Conservation (phyloP, 2,113 vertebrate genomes). For the Pangasianodon hypophthalmus region DNA sequence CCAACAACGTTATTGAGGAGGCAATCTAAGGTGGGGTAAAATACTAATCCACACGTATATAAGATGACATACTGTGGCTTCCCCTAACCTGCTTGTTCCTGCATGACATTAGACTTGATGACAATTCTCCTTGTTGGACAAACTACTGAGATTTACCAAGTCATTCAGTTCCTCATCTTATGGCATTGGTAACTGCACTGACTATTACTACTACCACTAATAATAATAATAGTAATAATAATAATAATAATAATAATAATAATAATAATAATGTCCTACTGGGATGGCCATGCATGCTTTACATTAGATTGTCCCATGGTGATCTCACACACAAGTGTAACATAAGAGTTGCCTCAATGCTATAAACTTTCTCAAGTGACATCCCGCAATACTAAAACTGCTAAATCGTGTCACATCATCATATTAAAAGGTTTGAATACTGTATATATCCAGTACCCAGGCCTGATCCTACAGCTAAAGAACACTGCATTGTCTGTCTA, state of each 20-base stretch:
- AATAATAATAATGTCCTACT: neutral
- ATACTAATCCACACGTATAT: neutral
- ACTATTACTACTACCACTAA: neutral
- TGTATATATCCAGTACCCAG: neutral
- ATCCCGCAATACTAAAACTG: neutral
- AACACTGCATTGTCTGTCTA: slow-evolving; percentile 21
- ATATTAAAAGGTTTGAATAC: neutral
- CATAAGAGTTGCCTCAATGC: neutral
- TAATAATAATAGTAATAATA: too few relatives aligned
- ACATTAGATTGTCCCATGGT: neutral
- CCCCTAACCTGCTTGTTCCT: neutral
- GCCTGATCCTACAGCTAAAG: neutral
- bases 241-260: neutral
- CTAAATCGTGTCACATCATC: neutral
- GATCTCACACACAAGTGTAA: neutral
- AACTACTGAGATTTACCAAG: neutral
- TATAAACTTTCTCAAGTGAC: neutral
- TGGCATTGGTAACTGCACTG: neutral
- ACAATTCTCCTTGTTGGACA: neutral
- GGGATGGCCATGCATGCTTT: neutral
- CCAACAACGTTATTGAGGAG: neutral
- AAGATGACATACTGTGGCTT: neutral
- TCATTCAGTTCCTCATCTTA: neutral
- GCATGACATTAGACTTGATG: neutral
- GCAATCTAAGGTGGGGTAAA: neutral